Evolutionary conservation across 2,888 invertebrate species (phyloP).

Genomic region (Heteromyza rotundicornis): DNA sequence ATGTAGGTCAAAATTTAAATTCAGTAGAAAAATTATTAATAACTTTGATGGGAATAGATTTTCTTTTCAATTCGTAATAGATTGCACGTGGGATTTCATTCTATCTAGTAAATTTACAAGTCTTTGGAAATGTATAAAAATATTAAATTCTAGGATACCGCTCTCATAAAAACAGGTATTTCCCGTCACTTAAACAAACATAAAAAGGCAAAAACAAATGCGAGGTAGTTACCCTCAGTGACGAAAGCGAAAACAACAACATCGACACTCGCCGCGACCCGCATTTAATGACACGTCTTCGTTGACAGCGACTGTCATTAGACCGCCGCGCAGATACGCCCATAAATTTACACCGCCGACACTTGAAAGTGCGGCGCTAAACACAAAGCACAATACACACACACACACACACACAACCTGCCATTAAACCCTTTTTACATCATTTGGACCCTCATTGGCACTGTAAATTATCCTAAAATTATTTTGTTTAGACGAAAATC

Average conservation of each 20-base stretch:
- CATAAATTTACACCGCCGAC: background rate
- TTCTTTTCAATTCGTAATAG: no score
- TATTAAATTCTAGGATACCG: no score
- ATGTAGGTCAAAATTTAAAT: no score
- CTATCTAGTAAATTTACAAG: no score
- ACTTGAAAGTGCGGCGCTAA: background rate
- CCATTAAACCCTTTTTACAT: background rate
- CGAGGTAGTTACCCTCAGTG: background rate
- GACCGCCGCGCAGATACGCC: background rate
- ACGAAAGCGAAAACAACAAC: background rate
- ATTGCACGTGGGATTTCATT: no score
- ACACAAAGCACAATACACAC: background rate
- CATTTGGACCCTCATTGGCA: background rate
- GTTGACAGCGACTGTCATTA: slow-evolving; percentile 2
- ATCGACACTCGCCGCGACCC: background rate
- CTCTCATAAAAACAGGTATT: no score
- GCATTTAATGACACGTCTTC: slow-evolving; percentile 1
- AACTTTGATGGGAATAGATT: no score
- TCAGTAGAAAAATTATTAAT: no score
- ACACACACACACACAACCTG: background rate
- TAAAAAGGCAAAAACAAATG: background rate
- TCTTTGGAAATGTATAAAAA: no score
- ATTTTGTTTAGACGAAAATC: no score
- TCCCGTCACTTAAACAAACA: background rate
- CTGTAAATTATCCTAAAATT: background rate